phyloP scores from a whole-genome alignment of 2,888 invertebrate genomes.

The Meghimatium bilineatum region DNA sequence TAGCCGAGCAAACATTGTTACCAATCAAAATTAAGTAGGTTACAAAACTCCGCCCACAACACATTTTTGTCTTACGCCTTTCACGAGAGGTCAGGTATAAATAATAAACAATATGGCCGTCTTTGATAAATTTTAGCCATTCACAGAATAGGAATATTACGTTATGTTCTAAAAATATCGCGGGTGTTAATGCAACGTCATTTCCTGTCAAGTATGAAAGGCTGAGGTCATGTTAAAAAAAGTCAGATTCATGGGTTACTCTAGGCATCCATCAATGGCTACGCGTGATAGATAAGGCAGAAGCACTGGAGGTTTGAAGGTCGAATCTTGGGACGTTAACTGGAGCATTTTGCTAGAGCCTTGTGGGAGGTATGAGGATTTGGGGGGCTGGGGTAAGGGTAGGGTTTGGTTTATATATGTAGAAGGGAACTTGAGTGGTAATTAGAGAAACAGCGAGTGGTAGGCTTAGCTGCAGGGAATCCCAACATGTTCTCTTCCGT shows the following conservation, averaged over 20 bases:
- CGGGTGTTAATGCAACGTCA: slow-evolving; percentile 36
- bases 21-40: slow-evolving; percentile 39
- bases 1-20: no score
- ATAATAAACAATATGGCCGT: slow-evolving; percentile 37
- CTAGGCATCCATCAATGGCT: slow-evolving; percentile 1
- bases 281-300: not conserved
- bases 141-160: slow-evolving; percentile 45
- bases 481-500: no score
- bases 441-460: no score
- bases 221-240: not conserved
- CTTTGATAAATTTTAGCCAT: slow-evolving; percentile 48
- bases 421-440: no score
- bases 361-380: no score
- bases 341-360: no score
- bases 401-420: no score
- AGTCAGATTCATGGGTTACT: slow-evolving; percentile 3
- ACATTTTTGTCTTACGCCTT: slow-evolving; percentile 19
- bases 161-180: slow-evolving; percentile 52
- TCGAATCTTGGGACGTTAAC: not conserved
- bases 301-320: not conserved
- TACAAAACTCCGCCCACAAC: slow-evolving; percentile 51
- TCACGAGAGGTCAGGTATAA: slow-evolving; percentile 35
- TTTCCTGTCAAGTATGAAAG: slow-evolving; percentile 19
- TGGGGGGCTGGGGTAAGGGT: no score
- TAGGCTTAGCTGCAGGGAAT: no score